Base-by-base conservation (phyloP, 2,888 invertebrate genomes). In the Hypercompe scribonia region DNA sequence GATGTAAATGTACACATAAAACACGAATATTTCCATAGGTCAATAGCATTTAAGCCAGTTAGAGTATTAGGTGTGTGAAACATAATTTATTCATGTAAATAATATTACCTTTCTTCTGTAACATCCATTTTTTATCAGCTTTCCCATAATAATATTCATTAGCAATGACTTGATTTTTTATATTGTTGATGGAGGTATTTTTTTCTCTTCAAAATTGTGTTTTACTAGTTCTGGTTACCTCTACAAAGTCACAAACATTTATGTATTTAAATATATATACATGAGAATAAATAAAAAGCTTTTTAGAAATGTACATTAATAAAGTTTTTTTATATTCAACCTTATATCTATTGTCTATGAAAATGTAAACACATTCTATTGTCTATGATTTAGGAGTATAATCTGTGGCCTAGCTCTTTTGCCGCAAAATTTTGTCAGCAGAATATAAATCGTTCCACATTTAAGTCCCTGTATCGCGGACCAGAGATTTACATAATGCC, bases 401-500 rank as follows among this genome's bases (percentile, higher is more conserved):
- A 71, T 66, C 65, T 64, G 42, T 54, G 39, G 36, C 21, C 65
- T 36, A 28, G 7, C 34, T 28, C 33, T 66, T 71, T 66, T 71
- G 15, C 66, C 66, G 73, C 42, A 65, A 73, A 78, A 80, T 81
- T 78, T 73, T 65, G 72, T 58, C 13, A 58, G 28, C 15, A 58
- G 13, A 58, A 58, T 58, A 28, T 58, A 58, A 58, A 58, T 28
- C 73, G 68, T 58, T 58, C 15, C 28, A 58, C 81, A 81, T 83
- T 81, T 74, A 79, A 71, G 72, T 73, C 66, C 33, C 68, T 68
- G 66, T 64, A 76, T 65, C 71, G 68, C 33, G 68, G 24, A 11
- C 63, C 68, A 68, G 72, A 79, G 73, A 81, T 83, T 83, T 58
- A 58, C 58, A 58, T 58, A 58, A 58, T 58, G 58, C 13, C 13